A percentile compares a stretch with the other conserved stretches of the same genome.
Conservation (phyloP, 2,888 invertebrate species). For the Drosophila rubida region DNA sequence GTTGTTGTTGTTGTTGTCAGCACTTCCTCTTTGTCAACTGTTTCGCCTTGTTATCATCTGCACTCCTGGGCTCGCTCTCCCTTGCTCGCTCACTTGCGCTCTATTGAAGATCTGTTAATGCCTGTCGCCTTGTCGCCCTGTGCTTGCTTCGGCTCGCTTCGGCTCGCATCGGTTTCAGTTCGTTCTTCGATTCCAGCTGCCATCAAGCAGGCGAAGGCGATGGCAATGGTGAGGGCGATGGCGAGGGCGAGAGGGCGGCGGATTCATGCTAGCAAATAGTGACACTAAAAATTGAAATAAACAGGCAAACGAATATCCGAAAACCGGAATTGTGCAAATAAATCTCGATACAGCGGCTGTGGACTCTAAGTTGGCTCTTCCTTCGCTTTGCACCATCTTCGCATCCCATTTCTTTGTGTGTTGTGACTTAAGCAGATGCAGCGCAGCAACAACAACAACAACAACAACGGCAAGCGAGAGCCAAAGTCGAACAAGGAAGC, state of each 20-base stretch:
- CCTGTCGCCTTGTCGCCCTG: constrained; percentile 19
- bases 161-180: background rate
- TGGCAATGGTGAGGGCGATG: background rate
- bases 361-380: constrained; percentile 30
- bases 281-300: constrained; percentile 67
- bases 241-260: background rate
- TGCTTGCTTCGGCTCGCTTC: background rate
- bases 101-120: constrained; percentile 25
- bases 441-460: background rate
- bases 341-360: constrained; percentile 59
- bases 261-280: constrained; percentile 55
- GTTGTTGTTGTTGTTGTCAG: constrained; percentile 35
- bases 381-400: constrained; percentile 9
- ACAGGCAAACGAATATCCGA: constrained; percentile 53
- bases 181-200: constrained; percentile 34
- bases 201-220: background rate
- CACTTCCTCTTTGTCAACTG: constrained; percentile 51
- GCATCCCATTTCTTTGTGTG: constrained; percentile 13
- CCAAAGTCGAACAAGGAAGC: constrained; percentile 61
- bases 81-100: constrained; percentile 10
- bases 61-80: constrained; percentile 17
- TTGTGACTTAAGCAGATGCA: constrained; percentile 29
- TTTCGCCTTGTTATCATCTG: constrained; percentile 59
- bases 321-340: constrained; percentile 80
- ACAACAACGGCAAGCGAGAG: background rate